Conservation (phyloP, 1,140 invertebrate species). For the Acromyrmex echinatior region DNA sequence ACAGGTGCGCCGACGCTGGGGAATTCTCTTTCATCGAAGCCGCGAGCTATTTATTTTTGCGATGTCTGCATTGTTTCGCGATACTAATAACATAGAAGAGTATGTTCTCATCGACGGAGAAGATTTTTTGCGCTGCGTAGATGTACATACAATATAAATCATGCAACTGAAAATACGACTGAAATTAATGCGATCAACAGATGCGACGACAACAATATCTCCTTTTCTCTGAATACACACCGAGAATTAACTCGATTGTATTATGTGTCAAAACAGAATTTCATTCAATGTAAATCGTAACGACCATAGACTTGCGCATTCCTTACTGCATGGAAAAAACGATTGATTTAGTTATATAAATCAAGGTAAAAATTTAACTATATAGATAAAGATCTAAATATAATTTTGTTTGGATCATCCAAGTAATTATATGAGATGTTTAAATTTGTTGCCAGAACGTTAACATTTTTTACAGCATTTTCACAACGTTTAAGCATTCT, state of each 20-base stretch:
- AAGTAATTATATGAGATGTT: too few species aligned
- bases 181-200: slow-evolving; percentile 60
- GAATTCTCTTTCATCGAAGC: background rate
- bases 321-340: too few species aligned
- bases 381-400: too few species aligned
- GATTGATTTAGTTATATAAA: too few species aligned
- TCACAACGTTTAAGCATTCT: too few species aligned
- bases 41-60: slow-evolving; percentile 52
- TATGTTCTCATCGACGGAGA: slow-evolving; percentile 1
- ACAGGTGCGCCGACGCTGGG: slow-evolving; percentile 42
- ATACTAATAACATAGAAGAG: slow-evolving; percentile 1
- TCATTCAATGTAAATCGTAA: background rate
- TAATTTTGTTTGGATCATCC: too few species aligned
- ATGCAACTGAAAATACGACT: slow-evolving; percentile 18
- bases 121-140: slow-evolving; percentile 8
- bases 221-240: background rate
- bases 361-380: too few species aligned
- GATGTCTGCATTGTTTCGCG: background rate
- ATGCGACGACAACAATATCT: slow-evolving; percentile 32
- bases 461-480: too few species aligned
- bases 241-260: slow-evolving; percentile 31
- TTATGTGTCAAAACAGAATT: slow-evolving; percentile 10
- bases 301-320: background rate
- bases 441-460: too few species aligned
- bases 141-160: background rate